A percentile compares a stretch with the other conserved stretches of the same genome.
Conservation (phyloP, 35 echinoderm and acorn worm species). For the Holothuria glaberrima region DNA sequence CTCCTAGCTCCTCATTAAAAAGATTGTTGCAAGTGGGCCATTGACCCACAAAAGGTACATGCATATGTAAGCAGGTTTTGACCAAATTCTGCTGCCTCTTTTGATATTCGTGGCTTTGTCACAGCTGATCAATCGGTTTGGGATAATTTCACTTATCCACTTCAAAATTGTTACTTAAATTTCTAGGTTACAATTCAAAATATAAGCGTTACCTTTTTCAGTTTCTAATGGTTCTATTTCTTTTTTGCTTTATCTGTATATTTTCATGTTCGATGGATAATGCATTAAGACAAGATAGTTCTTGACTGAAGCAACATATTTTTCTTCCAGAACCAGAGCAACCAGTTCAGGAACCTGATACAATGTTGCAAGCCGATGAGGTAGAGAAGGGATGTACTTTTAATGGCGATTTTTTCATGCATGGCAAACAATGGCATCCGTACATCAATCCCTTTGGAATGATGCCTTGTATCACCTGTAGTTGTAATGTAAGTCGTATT, state of each 20-base stretch:
- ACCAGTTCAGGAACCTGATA: conserved; percentile 33
- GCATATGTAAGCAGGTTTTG: no score
- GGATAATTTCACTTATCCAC: no score
- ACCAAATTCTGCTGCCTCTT: no score
- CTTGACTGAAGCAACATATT: not conserved
- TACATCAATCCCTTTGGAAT: conserved; percentile 76
- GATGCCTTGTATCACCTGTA: conserved; percentile 78
- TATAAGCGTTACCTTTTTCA: no score
- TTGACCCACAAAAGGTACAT: no score
- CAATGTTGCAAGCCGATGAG: conserved; percentile 83
- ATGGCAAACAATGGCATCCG: conserved; percentile 85
- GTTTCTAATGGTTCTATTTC: not conserved
- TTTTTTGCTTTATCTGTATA: not conserved
- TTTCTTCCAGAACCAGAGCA: conserved; percentile 73
- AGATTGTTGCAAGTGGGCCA: no score
- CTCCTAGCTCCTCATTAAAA: no score
- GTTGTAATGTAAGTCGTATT: conserved; percentile 78
- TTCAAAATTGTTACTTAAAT: not conserved
- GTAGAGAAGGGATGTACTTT: conserved; percentile 88
- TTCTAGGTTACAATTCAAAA: not conserved
- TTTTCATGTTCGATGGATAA: not conserved
- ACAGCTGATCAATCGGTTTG: no score
- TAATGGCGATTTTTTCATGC: conserved; percentile 77
- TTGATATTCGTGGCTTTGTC: no score
- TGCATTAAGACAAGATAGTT: not conserved